Conservation (phyloP, 2,888 invertebrate genomes). For the Pedicia rivosa region DNA sequence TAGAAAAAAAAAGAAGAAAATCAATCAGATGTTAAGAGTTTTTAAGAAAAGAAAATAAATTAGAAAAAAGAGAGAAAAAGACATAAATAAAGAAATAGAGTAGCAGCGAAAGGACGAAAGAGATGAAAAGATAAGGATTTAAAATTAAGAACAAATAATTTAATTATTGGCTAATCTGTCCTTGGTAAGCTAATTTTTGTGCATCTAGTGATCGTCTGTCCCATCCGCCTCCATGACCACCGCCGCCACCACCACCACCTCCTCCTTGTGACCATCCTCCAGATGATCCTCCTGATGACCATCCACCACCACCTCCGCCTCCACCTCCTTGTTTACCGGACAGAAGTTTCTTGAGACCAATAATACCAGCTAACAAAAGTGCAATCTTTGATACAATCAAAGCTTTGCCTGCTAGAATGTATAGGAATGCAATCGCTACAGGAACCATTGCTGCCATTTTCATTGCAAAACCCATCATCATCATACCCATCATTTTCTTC, state of each 20-base stretch:
- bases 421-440: slow-evolving; percentile 61
- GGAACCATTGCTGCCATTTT: slow-evolving; percentile 72
- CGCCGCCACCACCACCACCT: slow-evolving; percentile 32
- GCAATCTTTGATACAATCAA: slow-evolving; percentile 66
- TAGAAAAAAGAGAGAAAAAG: neutral
- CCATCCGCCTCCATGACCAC: slow-evolving; percentile 48
- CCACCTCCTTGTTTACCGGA: slow-evolving; percentile 46
- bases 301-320: slow-evolving; percentile 33
- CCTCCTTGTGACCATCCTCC: slow-evolving; percentile 30
- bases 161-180: slow-evolving; percentile 36
- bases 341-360: slow-evolving; percentile 66
- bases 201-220: slow-evolving; percentile 49
- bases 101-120: neutral
- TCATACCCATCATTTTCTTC: slow-evolving; percentile 84
- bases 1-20: too few species aligned
- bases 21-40: too few species aligned
- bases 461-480: slow-evolving; percentile 79
- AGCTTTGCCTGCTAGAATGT: slow-evolving; percentile 73
- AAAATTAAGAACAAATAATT: too few species aligned
- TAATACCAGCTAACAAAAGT: slow-evolving; percentile 61
- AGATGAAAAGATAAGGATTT: neutral
- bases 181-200: slow-evolving; percentile 56
- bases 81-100: neutral
- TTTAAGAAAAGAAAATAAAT: neutral
- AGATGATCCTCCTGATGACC: slow-evolving; percentile 32